Base-by-base conservation (phyloP, 2,797 vertebrate genomes). In the Ataeniobius toweri region DNA sequence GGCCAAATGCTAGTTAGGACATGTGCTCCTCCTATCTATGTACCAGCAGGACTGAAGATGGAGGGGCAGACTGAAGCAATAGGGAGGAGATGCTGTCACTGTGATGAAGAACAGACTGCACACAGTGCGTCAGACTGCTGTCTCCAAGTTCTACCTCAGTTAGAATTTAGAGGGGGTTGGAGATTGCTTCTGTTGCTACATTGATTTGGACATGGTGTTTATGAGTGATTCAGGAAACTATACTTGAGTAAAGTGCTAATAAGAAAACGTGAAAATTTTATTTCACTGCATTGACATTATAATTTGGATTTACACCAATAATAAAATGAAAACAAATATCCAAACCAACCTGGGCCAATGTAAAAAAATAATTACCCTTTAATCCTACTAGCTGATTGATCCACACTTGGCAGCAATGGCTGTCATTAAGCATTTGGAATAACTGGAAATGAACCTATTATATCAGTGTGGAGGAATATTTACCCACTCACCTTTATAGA, bases 61-160 rank as follows among this genome's bases (percentile, higher is more conserved):
- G 74, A 80, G 76, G 76, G 69, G 53, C 55, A 63, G 80, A 78
- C 81, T 75, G 77, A 74, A 77, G 56, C 68, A 44, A 53, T 77
- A 78, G 82, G 87, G 91, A 89, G 88, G 91, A 85, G 86, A 91
- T 50, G 77, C 82, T 91, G 91, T 94, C 93, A 90, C 86, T 85
- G 80, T 89, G 87, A 89, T 87, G 88, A 77, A 13, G 67, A 89
- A 78, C 79, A 84, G 79, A 86, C 81, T 74, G 72, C 74, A 73
- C 76, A 80, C 71, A 74, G 83, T 24, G 72, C 51, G 74, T 83
- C 51, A 48, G 79, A 69, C 70, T 76, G 68, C 76, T 81, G 83
- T 77, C 80, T 78, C 67, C 80, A 59, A 79, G 83, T 74, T 77
- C 69, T 74, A 39, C 73, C 74, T 88, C 86, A 71, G 83, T 83